These are phyloP conservation scores for Hofmannophila pseudospretella DNA, from an alignment of 2,888 invertebrate genomes.

Conservation along the genomic window DNA sequence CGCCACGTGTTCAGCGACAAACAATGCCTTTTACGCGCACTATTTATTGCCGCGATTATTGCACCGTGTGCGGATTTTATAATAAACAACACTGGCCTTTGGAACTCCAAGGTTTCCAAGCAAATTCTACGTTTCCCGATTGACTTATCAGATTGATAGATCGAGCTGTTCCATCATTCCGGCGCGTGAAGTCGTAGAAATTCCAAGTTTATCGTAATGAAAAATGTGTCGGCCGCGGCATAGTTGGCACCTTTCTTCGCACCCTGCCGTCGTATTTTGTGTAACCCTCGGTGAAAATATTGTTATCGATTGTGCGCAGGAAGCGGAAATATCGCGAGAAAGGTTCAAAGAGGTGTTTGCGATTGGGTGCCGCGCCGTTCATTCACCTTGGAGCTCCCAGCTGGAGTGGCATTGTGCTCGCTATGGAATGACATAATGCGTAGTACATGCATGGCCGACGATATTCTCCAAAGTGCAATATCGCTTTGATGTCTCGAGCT, in stretches of 20 bases:
- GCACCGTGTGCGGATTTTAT: not conserved
- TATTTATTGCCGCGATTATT: constrained; percentile 2
- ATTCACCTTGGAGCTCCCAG: constrained; percentile 9
- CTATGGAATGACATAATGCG: constrained; percentile 4
- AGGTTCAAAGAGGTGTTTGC: constrained; percentile 33
- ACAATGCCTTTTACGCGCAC: constrained; percentile 4
- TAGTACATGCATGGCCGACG: constrained; percentile 3
- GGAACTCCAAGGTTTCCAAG: not conserved
- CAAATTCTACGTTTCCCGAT: not conserved
- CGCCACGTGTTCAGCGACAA: constrained; percentile 5
- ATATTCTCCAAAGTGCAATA: constrained; percentile 9
- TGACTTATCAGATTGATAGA: not conserved
- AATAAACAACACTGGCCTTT: constrained; percentile 1
- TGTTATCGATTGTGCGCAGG: constrained; percentile 47
- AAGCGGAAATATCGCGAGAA: constrained; percentile 43
- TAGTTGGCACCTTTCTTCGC: constrained; percentile 13
- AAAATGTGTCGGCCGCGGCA: constrained; percentile 28
- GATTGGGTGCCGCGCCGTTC: constrained; percentile 30
- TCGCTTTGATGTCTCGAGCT: constrained; percentile 16
- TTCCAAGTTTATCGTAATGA: constrained; percentile 33
- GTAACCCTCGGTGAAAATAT: constrained; percentile 38
- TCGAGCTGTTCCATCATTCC: not conserved
- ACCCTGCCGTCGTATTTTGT: constrained; percentile 12
- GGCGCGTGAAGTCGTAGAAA: not conserved
- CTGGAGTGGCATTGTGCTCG: constrained; percentile 6